Evolutionary conservation across 2,888 invertebrate genomes (phyloP), one percentile per base, ranked within the genome.

Genomic region (Stramonita haemastoma): DNA sequence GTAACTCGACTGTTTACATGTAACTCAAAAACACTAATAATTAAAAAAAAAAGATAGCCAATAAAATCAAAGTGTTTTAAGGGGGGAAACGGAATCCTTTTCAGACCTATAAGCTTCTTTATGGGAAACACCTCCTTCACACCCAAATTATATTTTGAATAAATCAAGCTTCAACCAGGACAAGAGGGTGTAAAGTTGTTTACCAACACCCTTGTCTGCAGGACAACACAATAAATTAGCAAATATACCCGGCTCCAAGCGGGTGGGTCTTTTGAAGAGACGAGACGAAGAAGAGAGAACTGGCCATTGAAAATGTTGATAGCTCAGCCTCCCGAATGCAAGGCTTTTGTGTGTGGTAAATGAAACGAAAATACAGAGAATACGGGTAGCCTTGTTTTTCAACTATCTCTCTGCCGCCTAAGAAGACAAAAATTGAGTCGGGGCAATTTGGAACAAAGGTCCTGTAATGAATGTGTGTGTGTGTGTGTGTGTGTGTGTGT

Each of bases 371-470:
- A 73, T n/a, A 73, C 26, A 13, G n/a, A 11, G 11, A 26, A 26
- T n/a, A 73, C 22, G 26, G n/a, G n/a, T 1, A n/a, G 73, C n/a
- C 13, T n/a, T 73, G 73, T 73, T 11, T 73, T 73, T 73, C n/a
- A n/a, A 73, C 73, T 13, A n/a, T 29, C 73, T 73, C n/a, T n/a
- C 4, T 8, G n/a, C n/a, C 8, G n/a, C 5, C 6, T 26, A 73
- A 11, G n/a, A n/a, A n/a, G 4, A 73, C 26, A n/a, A 26, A n/a
- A n/a, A 22, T n/a, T 73, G 22, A n/a, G 29, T n/a, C n/a, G 26
- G 73, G 73, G 11, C 73, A 73, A 73, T 73, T 73, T n/a, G n/a
- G 73, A 73, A 73, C 73, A 73, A 73, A 73, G 6, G 73, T 73
- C 73, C n/a, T 32, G 79, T 36, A 46, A 46, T 46, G 46, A 46